Conservation (phyloP, 2,888 invertebrate genomes). For the Diploptera punctata region DNA sequence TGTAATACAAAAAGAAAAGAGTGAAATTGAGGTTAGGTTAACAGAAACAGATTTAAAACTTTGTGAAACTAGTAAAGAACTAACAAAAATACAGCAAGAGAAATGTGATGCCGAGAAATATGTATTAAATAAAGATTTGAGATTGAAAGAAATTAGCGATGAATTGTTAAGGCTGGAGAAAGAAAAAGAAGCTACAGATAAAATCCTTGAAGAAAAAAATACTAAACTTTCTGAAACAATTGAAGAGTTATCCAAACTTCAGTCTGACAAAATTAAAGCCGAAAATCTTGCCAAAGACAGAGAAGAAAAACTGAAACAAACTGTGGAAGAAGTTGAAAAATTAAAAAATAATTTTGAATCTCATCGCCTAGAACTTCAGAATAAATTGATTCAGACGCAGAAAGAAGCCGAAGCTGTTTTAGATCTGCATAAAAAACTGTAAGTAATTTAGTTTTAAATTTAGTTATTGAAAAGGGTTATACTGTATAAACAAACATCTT, state of each 20-base stretch:
- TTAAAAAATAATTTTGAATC: constrained; percentile 36
- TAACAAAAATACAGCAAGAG: constrained; percentile 58
- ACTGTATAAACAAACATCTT: no score
- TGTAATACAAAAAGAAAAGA: constrained; percentile 56
- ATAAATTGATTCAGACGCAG: constrained; percentile 37
- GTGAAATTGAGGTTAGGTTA: constrained; percentile 56
- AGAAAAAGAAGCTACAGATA: constrained; percentile 31
- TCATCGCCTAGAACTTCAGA: constrained; percentile 34
- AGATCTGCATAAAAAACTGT: constrained; percentile 58
- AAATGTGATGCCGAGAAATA: constrained; percentile 56
- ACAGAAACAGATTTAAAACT: constrained; percentile 56
- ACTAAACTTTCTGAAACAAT: constrained; percentile 18
- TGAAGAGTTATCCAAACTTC: constrained; percentile 31
- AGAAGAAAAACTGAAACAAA: constrained; percentile 37
- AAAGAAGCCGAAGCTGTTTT: constrained; percentile 49
- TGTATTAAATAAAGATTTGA: constrained; percentile 55
- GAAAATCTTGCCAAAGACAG: constrained; percentile 41
- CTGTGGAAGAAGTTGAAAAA: constrained; percentile 36
- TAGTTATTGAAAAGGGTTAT: no score
- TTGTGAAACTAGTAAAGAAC: constrained; percentile 49
- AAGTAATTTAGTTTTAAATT: no score
- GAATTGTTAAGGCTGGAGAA: constrained; percentile 20
- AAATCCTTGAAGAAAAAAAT: constrained; percentile 21
- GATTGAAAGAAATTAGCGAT: constrained; percentile 51
- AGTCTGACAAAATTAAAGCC: constrained; percentile 27